Percentiles rank a stretch among this genome's conserved stretches.
These are phyloP conservation scores for Volucella bombylans DNA, from an alignment of 2,888 invertebrate species.

Conservation along the genomic window DNA sequence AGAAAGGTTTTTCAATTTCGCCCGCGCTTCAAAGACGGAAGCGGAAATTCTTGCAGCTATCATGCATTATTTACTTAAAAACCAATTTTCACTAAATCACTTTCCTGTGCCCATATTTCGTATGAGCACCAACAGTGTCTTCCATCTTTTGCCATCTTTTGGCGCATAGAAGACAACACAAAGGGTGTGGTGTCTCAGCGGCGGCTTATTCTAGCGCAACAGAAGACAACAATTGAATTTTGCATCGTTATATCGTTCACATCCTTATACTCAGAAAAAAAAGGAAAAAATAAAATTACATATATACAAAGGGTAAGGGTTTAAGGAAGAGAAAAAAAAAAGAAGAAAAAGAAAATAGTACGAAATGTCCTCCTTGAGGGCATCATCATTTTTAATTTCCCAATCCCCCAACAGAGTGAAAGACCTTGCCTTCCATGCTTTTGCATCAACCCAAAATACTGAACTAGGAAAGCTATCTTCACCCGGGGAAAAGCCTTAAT, in stretches of 20 bases:
- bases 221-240: constrained; percentile 71
- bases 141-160: constrained; percentile 55
- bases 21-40: constrained; percentile 55
- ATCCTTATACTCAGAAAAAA: constrained; percentile 49
- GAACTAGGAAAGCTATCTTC: constrained; percentile 60
- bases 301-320: constrained; percentile 15
- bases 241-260: constrained; percentile 67
- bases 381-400: constrained; percentile 74
- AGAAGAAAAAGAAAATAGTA: constrained; percentile 7
- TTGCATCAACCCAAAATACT: background rate
- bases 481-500: constrained; percentile 51
- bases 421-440: background rate
- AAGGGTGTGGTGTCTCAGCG: constrained; percentile 14
- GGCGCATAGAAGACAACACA: constrained; percentile 52
- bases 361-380: constrained; percentile 54
- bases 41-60: constrained; percentile 67
- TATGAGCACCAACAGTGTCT: constrained; percentile 52
- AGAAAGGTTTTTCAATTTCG: constrained; percentile 61
- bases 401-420: constrained; percentile 40
- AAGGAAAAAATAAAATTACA: constrained; percentile 45
- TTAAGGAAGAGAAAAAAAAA: constrained; percentile 5
- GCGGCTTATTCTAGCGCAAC: constrained; percentile 42
- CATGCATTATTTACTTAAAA: constrained; percentile 81
- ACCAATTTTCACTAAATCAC: constrained; percentile 82
- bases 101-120: constrained; percentile 77